Conservation (phyloP, 1,140 invertebrate species). For the Drosophila prosaltans region DNA sequence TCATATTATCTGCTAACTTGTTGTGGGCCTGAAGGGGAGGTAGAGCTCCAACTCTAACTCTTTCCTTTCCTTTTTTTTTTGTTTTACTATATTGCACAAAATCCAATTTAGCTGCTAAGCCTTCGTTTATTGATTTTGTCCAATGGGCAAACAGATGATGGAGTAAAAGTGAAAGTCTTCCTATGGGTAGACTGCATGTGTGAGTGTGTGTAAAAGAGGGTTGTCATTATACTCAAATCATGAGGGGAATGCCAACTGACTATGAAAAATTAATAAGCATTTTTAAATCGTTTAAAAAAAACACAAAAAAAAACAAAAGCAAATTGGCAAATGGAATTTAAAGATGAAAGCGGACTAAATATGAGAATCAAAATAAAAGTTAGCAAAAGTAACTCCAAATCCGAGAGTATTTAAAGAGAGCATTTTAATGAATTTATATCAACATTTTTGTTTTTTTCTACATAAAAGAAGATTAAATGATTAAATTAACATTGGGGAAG, state of each 20-base stretch:
- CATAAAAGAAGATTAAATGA: no score
- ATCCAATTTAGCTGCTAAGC: slow-evolving; percentile 78
- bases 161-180: neutral
- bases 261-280: slow-evolving; percentile 36
- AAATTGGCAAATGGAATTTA: neutral
- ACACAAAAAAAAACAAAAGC: neutral
- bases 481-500: no score
- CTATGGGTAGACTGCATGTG: neutral
- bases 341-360: slow-evolving; percentile 17
- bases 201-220: slow-evolving; percentile 18
- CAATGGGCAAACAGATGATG: slow-evolving; percentile 13
- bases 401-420: neutral
- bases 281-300: slow-evolving; percentile 31
- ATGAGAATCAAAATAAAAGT: slow-evolving; percentile 1
- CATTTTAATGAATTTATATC: neutral
- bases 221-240: slow-evolving; percentile 35
- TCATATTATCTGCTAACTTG: slow-evolving; percentile 70
- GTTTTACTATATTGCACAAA: slow-evolving; percentile 34
- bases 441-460: no score
- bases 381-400: neutral
- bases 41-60: neutral
- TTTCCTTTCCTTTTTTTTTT: slow-evolving; percentile 13
- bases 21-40: neutral
- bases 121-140: slow-evolving; percentile 65
- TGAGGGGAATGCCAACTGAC: neutral